Base-by-base conservation (phyloP, 2,797 vertebrate species). In the Lemur catta region DNA sequence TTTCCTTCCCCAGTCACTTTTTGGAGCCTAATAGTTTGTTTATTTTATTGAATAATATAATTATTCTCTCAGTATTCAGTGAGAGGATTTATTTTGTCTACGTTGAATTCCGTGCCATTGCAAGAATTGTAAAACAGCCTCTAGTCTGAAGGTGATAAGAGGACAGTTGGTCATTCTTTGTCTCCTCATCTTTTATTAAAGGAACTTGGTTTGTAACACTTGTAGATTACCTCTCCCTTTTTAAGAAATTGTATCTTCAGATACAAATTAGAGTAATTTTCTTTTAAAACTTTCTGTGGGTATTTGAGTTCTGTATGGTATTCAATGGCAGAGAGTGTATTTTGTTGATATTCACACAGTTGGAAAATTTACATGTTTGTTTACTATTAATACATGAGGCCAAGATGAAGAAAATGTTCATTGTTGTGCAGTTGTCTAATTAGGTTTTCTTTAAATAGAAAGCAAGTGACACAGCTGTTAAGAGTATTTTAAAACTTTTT, bases 221-320 rank as follows among this genome's bases (percentile, higher is more conserved):
- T 48, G 26, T n/a, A 15, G 14, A 84, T 65, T 80, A 48, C 35
- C 30, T 33, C 91, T 59, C 92, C 48, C 95, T 94, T 96, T 82
- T 90, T 28, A 14, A 46, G 33, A 10, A 22, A 35, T 7, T 72
- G 1, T 82, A 20, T 82, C 75, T 85, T 94, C 88, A 95, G 95
- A 93, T 97, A 94, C 91, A 96, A 94, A 97, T 80, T 78, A 92
- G 85, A 76, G 59, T 67, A 69, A 94, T 97, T 97, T 98, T 93
- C 41, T 96, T 97, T 92, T 96, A 93, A 41, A 95, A 90, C 89
- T 97, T 97, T 91, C 72, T 95, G 24, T 98, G 96, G 91, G 92
- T 97, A 93, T 97, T 82, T 85, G 63, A 55, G 91, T 93, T 95
- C 17, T 76, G 26, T 95, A 81, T 69, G 35, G n/a, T n/a, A 33